Percentiles rank a stretch among this genome's conserved stretches.
Evolutionary conservation across 23 tunicate genomes (phyloP).

Genomic region (Styela plicata): DNA sequence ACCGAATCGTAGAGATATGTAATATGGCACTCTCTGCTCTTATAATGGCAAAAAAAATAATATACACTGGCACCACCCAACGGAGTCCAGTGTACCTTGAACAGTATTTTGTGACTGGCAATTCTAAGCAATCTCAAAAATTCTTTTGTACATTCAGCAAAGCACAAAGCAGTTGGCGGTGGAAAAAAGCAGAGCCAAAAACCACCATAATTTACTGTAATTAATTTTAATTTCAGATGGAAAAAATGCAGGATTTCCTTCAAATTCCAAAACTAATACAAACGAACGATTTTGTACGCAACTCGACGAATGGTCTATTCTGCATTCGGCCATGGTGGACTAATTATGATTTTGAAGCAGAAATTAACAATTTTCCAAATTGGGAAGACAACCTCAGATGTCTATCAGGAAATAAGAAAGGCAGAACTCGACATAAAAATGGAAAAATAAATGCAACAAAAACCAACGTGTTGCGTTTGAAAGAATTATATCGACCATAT

Average conservation of each 20-base stretch:
- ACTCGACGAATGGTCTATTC: background rate
- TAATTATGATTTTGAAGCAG: background rate
- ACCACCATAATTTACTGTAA: too few relatives aligned
- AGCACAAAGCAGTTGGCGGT: too few relatives aligned
- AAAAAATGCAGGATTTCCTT: conserved; percentile 28
- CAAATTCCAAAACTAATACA: conserved; percentile 18
- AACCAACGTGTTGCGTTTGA: background rate
- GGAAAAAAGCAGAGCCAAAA: too few relatives aligned
- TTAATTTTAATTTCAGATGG: conserved; percentile 4
- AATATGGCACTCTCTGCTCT: too few relatives aligned
- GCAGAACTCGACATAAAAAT: conserved; percentile 10
- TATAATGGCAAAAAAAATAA: too few relatives aligned
- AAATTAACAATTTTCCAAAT: background rate
- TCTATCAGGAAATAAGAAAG: background rate
- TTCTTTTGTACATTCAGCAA: too few relatives aligned
- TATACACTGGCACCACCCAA: too few relatives aligned
- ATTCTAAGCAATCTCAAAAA: too few relatives aligned
- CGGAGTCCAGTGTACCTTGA: too few relatives aligned
- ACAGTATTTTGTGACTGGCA: too few relatives aligned
- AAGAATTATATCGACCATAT: background rate
- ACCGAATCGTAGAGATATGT: too few relatives aligned
- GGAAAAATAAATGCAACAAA: background rate
- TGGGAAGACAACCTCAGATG: background rate
- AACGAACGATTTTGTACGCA: conserved; percentile 16
- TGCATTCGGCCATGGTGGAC: conserved; percentile 8